Base-by-base conservation (phyloP, 2,888 invertebrate genomes). In the Galerucella nymphaeae region DNA sequence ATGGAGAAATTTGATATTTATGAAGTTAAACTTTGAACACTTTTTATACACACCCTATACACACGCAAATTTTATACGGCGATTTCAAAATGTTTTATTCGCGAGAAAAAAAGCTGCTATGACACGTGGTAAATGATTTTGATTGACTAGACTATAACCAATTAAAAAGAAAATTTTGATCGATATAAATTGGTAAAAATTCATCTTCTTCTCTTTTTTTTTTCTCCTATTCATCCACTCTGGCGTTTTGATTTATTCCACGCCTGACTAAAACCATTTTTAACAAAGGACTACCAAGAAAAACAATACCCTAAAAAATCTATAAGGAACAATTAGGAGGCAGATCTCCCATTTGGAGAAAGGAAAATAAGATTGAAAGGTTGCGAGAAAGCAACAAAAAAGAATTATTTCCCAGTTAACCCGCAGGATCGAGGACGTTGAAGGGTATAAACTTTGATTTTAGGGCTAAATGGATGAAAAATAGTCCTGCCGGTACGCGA, bases 371-470 rank as follows among this genome's bases (percentile, higher is more conserved):
- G 42, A 41, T 61, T 41, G 61, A 61, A 61, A 58, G 23, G 30
- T 58, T 58, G 38, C 14, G 30, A 5, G 48, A 67, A 67, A 68
- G 50, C 41, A 68, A 61, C 67, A 59, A 63, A 55, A 70, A 63
- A 20, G 63, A 42, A 63, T 57, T 23, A 16, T 53, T 69, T 69
- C 42, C 14, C 16, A 53, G 53, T 45, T 41, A 57, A 64, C 64
- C 68, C 68, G 14, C 64, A 64, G 64, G 72, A 72, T 57, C 58
- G 20, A 45, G 38, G 50, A 57, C 63, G 63, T 72, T 30, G 55
- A 68, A 66, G 58, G 61, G 63, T 64, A 64, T 72, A 58, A 62
- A 71, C 62, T 66, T 66, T 62, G 66, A 66, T 71, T 72, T 59
- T 30, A 45, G 67, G 67, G 53, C 62, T 71, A 41, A 38, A 42